Base-by-base conservation (phyloP, 2,797 vertebrate genomes). In the Rallus crepitans region DNA sequence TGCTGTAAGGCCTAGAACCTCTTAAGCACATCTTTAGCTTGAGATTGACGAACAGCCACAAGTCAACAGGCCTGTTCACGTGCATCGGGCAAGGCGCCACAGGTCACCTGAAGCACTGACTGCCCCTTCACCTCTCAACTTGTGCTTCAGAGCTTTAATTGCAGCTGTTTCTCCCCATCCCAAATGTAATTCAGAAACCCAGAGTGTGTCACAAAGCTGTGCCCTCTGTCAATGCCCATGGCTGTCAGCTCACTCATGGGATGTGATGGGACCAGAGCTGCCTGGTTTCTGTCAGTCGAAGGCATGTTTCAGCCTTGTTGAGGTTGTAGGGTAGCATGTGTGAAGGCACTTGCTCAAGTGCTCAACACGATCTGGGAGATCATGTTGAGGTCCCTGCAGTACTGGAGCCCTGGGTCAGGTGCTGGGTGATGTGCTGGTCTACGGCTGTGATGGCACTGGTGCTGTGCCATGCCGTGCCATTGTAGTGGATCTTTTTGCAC, bases 121-220 rank as follows among this genome's bases (percentile, higher is more conserved):
- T 65, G 71, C 47, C 76, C 52, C 71, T 85, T 86, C 82, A 33
- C 35, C 71, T 70, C 77, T 33, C 4, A 12, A 13, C 30, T 45
- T 28, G 0, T 9, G 13, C 4, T 28, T 33, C 3, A 6, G 33
- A 82, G 35, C 21, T 11, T 70, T 64, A 27, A 16, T 31, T 70
- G 35, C 87, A 88, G 87, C 88, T 94, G 69, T 94, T 45, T 91
- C 81, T 65, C 31, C 68, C 59, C 33, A 59, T 42, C 15, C 15
- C 28, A 72, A 17, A 57, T 53, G 24, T 75, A 83, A 75, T 83
- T 88, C 84, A 79, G 93, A 92, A 79, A 87, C 50, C 69, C n/a
- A 63, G 82, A 77, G 20, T 69, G 80, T 77, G 64, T 78, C 71
- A 75, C 82, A 88, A 72, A 63, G 60, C 82, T 71, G 71, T 73